Conservation (phyloP, 2,797 vertebrate species). For the Myotis vivesi region DNA sequence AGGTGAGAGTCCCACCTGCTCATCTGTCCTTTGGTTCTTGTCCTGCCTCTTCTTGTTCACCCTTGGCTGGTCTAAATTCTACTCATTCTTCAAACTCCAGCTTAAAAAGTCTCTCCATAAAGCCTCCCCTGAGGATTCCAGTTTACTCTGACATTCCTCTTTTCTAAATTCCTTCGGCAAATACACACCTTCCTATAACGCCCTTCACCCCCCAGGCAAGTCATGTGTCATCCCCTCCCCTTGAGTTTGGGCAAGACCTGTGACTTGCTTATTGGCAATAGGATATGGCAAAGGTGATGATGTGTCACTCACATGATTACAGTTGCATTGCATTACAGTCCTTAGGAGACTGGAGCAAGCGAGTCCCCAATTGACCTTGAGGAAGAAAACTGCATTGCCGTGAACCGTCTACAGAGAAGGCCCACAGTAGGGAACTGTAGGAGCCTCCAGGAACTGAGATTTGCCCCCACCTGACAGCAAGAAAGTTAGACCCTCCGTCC, state of each 20-base stretch:
- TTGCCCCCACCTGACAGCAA: background rate
- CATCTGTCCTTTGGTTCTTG: background rate
- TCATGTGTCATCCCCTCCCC: slow-evolving; percentile 10
- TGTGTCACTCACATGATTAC: background rate
- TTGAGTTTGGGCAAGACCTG: background rate
- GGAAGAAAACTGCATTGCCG: background rate
- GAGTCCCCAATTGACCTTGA: background rate
- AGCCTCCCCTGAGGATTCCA: background rate
- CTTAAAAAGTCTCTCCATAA: background rate
- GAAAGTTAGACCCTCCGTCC: background rate
- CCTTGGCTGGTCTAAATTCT: background rate
- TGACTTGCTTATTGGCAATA: slow-evolving; percentile 14
- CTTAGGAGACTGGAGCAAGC: background rate
- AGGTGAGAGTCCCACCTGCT: background rate
- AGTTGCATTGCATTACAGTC: background rate
- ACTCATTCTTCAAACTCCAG: background rate
- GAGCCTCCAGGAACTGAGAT: background rate
- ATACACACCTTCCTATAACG: background rate
- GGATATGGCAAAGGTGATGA: slow-evolving; percentile 18
- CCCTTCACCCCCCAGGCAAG: background rate
- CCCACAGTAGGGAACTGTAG: accelerated
- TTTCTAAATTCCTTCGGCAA: background rate
- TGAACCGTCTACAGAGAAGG: background rate
- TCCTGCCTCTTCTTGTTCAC: background rate
- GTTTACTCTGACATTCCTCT: background rate